Evolutionary conservation across 2,113 vertebrate genomes (phyloP).

Genomic region (Arvicanthis niloticus): DNA sequence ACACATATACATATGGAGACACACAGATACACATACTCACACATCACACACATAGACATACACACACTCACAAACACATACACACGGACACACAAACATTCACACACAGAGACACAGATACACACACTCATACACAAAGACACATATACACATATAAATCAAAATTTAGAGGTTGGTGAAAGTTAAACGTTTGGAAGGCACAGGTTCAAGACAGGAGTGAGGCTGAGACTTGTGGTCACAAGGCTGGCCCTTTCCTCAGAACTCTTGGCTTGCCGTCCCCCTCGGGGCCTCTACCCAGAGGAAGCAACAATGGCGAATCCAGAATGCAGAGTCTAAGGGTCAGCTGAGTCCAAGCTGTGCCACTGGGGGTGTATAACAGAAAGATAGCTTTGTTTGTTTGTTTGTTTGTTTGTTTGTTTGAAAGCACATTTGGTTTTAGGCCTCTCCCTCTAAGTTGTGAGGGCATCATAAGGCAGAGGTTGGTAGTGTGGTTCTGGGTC

Average conservation of each 20-base stretch:
- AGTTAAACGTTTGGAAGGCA: not conserved
- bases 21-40: too few species aligned
- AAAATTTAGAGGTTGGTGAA: not conserved
- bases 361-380: not conserved
- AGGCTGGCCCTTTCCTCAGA: not conserved
- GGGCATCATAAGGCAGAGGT: not conserved
- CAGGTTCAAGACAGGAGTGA: not conserved
- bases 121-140: not conserved
- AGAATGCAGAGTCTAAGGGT: not conserved
- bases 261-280: not conserved
- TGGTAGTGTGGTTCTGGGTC: not conserved
- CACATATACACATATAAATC: not conserved
- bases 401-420: not conserved
- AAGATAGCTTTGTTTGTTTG: not conserved
- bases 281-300: not conserved
- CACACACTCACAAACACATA: not conserved
- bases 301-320: not conserved
- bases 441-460: not conserved
- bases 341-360: not conserved
- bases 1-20: too few species aligned
- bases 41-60: not conserved
- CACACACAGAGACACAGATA: not conserved
- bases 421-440: not conserved
- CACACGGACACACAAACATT: not conserved
- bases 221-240: not conserved